Conservation (phyloP, 2,113 vertebrate species). For the Atlantisia rogersi region DNA sequence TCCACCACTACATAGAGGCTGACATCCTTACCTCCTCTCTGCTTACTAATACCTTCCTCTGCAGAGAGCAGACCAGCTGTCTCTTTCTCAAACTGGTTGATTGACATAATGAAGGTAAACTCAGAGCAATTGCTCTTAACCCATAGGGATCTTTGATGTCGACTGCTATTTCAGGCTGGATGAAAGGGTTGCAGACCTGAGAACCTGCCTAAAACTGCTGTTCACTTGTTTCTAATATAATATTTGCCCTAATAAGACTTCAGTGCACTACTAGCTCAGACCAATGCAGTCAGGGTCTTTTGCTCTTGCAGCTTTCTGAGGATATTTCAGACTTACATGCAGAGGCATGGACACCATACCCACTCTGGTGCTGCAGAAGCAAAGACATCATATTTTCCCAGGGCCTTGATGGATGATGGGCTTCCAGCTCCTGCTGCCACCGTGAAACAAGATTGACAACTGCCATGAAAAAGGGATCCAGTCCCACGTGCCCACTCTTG, state of each 20-base stretch:
- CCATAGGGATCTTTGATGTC: rapidly evolving
- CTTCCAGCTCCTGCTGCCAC: not conserved
- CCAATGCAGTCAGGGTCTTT: not conserved
- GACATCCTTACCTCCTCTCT: not conserved
- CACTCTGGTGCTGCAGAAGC: not conserved
- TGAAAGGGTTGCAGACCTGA: not conserved
- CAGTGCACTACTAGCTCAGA: no score
- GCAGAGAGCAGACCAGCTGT: rapidly evolving
- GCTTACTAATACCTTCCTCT: not conserved
- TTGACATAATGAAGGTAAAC: not conserved
- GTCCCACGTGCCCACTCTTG: rapidly evolving
- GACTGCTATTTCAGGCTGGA: not conserved
- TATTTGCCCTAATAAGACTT: not conserved
- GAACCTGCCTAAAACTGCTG: not conserved
- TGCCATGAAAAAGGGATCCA: rapidly evolving
- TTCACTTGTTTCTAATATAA: not conserved
- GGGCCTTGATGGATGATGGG: not conserved
- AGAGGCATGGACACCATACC: not conserved
- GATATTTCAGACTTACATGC: rapidly evolving
- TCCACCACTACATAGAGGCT: rapidly evolving
- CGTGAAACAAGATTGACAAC: not conserved
- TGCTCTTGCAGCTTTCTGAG: rapidly evolving
- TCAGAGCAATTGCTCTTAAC: not conserved
- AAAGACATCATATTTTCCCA: not conserved
- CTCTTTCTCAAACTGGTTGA: not conserved